Conservation (phyloP, 2,888 invertebrate genomes). For the Ophion ellenae region DNA sequence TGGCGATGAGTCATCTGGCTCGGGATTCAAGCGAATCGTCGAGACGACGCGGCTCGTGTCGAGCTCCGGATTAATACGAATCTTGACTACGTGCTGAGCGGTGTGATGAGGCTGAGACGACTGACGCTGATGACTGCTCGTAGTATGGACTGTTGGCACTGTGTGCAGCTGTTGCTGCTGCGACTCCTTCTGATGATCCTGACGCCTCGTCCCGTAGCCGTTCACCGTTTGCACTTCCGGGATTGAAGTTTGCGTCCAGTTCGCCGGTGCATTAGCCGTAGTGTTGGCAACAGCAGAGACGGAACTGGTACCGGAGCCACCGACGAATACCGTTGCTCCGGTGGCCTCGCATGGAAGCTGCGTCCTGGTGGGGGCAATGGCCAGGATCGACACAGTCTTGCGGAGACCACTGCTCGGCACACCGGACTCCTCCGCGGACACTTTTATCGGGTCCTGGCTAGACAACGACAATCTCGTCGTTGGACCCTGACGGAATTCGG, state of each 20-base stretch:
- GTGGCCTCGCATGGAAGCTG: slow-evolving; percentile 75
- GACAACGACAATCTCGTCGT: slow-evolving; percentile 6
- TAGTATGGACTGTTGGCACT: slow-evolving; percentile 33
- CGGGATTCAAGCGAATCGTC: slow-evolving; percentile 76
- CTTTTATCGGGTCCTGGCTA: slow-evolving; percentile 60
- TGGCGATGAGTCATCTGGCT: slow-evolving; percentile 65
- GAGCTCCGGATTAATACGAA: slow-evolving; percentile 88
- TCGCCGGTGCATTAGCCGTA: slow-evolving; percentile 76
- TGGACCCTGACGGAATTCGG: slow-evolving; percentile 28
- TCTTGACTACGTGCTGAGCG: slow-evolving; percentile 88
- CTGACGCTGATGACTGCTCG: slow-evolving; percentile 60
- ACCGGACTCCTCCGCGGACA: slow-evolving; percentile 68
- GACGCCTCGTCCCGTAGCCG: slow-evolving; percentile 72
- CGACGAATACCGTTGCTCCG: slow-evolving; percentile 85
- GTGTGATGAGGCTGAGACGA: slow-evolving; percentile 65
- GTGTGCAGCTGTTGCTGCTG: slow-evolving; percentile 52
- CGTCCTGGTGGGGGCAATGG: slow-evolving; percentile 76
- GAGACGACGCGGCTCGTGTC: slow-evolving; percentile 83
- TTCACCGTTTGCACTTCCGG: slow-evolving; percentile 79
- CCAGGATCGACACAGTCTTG: slow-evolving; percentile 80
- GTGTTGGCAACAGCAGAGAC: slow-evolving; percentile 65
- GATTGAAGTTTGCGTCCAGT: slow-evolving; percentile 78
- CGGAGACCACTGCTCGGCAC: slow-evolving; percentile 71
- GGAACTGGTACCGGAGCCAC: slow-evolving; percentile 74
- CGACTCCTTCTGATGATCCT: slow-evolving; percentile 57